phyloP scores from a whole-genome alignment of 2,113 vertebrate species.

The Fulmarus glacialis region DNA sequence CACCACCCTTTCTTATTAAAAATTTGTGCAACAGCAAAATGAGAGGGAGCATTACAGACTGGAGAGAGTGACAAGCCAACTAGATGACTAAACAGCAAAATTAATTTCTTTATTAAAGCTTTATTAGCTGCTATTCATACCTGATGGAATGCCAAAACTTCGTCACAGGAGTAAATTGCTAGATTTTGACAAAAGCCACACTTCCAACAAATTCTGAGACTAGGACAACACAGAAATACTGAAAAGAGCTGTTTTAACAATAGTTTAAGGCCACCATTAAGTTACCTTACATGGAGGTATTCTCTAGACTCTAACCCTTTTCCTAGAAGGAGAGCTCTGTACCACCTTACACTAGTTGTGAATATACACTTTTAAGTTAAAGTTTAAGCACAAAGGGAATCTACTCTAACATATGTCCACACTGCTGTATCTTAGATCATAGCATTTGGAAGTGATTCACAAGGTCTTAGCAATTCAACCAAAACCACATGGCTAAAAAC shows the following conservation, averaged over 20 bases:
- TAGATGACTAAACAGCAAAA: background rate
- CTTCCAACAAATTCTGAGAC: background rate
- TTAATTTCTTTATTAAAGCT: background rate
- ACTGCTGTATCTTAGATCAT: background rate
- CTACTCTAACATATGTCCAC: background rate
- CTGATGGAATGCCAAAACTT: background rate
- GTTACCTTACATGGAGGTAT: background rate
- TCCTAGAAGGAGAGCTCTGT: background rate
- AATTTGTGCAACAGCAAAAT: background rate
- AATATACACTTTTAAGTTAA: background rate
- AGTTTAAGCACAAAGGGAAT: background rate
- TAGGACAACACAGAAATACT: background rate
- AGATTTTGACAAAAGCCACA: background rate
- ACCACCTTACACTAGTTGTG: background rate
- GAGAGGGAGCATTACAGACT: background rate
- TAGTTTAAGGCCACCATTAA: background rate
- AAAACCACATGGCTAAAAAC: background rate
- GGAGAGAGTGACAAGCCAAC: background rate
- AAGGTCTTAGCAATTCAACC: background rate
- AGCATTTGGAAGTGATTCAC: background rate
- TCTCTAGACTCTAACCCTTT: background rate
- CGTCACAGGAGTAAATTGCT: background rate
- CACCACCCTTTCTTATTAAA: background rate
- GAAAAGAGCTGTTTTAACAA: background rate
- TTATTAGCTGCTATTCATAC: background rate